These are phyloP conservation scores for Gastrophysa polygoni DNA, from an alignment of 2,888 invertebrate species.

Conservation along the genomic window DNA sequence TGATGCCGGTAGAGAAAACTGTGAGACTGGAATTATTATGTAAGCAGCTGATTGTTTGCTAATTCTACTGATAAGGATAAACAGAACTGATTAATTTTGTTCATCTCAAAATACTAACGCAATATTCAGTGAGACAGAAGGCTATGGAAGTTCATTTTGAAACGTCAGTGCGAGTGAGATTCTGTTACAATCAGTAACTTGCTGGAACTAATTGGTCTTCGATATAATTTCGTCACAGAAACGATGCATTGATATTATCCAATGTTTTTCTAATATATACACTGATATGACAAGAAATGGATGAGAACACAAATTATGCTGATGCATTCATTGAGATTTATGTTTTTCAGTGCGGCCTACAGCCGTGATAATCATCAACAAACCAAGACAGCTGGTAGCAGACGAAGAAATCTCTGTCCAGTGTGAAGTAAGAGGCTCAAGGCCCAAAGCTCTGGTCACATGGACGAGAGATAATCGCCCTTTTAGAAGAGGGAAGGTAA, in stretches of 20 bases:
- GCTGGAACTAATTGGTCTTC: too few species aligned
- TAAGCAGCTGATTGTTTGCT: slow-evolving; percentile 66
- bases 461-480: slow-evolving; percentile 84
- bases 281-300: too few species aligned
- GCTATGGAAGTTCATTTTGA: too few species aligned
- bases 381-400: slow-evolving; percentile 78
- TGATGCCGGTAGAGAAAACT: slow-evolving; percentile 81
- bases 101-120: too few species aligned
- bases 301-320: neutral
- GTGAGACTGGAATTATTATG: slow-evolving; percentile 83
- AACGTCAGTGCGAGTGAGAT: too few species aligned
- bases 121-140: too few species aligned
- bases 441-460: slow-evolving; percentile 82
- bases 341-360: slow-evolving; percentile 81
- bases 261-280: too few species aligned
- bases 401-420: slow-evolving; percentile 78
- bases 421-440: slow-evolving; percentile 84
- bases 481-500: slow-evolving; percentile 78
- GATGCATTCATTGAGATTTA: neutral
- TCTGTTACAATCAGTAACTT: too few species aligned
- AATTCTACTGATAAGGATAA: too few species aligned
- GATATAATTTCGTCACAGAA: too few species aligned
- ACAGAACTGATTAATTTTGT: too few species aligned
- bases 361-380: slow-evolving; percentile 76
- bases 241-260: too few species aligned